phyloP scores from a whole-genome alignment of 2,888 invertebrate genomes.

The Muscina levida region DNA sequence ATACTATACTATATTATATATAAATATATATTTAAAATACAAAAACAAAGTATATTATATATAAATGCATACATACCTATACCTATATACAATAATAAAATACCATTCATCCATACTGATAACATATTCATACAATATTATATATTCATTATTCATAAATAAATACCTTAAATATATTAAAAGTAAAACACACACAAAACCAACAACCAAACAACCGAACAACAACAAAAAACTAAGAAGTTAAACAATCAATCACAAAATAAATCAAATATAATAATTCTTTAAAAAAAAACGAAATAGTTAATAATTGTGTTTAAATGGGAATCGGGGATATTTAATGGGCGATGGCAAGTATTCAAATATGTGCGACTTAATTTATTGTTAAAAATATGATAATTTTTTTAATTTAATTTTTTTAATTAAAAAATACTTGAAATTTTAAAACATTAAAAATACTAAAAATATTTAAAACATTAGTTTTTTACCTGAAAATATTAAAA shows the following conservation, averaged over 20 bases:
- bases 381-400: no score
- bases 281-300: slow-evolving; percentile 43
- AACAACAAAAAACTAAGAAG: slow-evolving; percentile 25
- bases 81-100: slow-evolving; percentile 13
- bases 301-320: slow-evolving; percentile 10
- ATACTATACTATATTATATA: slow-evolving; percentile 8
- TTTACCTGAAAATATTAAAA: no score
- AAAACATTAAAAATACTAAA: no score
- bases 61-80: slow-evolving; percentile 52
- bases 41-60: background rate
- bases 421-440: no score
- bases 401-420: no score
- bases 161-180: slow-evolving; percentile 28
- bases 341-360: no score
- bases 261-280: slow-evolving; percentile 60
- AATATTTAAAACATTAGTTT: no score
- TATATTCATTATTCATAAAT: slow-evolving; percentile 1
- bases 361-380: no score
- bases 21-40: slow-evolving; percentile 23
- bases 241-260: slow-evolving; percentile 50
- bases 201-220: slow-evolving; percentile 29
- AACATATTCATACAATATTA: slow-evolving; percentile 21
- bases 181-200: background rate
- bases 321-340: background rate
- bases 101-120: no score